These are phyloP conservation scores for Cosmia trapezina DNA, from an alignment of 2,888 invertebrate species.

Conservation along the genomic window DNA sequence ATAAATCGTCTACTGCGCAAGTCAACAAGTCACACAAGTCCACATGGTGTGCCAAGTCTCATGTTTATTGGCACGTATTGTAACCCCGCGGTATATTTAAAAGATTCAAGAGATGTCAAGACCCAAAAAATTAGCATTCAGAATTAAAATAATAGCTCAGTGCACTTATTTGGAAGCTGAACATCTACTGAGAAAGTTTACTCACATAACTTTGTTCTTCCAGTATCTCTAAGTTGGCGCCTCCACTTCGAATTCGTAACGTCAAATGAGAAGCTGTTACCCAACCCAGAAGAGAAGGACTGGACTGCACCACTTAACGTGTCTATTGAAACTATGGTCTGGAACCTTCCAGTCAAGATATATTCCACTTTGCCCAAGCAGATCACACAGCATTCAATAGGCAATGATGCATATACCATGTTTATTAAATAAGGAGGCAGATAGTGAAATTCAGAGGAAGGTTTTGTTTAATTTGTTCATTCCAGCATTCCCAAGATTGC, in stretches of 20 bases:
- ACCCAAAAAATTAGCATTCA: too few relatives aligned
- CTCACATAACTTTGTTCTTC: slow-evolving; percentile 67
- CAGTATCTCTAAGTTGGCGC: slow-evolving; percentile 97
- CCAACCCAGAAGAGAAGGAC: slow-evolving; percentile 90
- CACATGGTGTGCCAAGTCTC: too few relatives aligned
- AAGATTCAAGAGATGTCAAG: too few relatives aligned
- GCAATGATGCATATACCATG: slow-evolving; percentile 87
- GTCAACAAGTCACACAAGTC: too few relatives aligned
- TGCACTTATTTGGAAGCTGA: too few relatives aligned
- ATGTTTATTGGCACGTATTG: too few relatives aligned
- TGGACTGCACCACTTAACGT: slow-evolving; percentile 97
- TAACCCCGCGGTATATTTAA: too few relatives aligned
- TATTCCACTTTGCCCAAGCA: slow-evolving; percentile 97
- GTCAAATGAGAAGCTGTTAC: slow-evolving; percentile 92
- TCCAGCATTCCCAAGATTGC: slow-evolving; percentile 3
- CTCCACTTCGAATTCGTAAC: slow-evolving; percentile 99
- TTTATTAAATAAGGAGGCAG: slow-evolving; percentile 70
- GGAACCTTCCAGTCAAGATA: slow-evolving; percentile 98
- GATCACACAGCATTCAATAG: slow-evolving; percentile 92
- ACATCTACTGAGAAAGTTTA: too few relatives aligned
- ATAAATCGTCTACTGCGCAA: too few relatives aligned
- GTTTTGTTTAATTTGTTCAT: neutral
- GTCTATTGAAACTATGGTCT: slow-evolving; percentile 99
- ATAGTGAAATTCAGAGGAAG: neutral
- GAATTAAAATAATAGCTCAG: too few relatives aligned